Evolutionary conservation across 2,888 invertebrate species (phyloP).

Genomic region (Sipha maydis): DNA sequence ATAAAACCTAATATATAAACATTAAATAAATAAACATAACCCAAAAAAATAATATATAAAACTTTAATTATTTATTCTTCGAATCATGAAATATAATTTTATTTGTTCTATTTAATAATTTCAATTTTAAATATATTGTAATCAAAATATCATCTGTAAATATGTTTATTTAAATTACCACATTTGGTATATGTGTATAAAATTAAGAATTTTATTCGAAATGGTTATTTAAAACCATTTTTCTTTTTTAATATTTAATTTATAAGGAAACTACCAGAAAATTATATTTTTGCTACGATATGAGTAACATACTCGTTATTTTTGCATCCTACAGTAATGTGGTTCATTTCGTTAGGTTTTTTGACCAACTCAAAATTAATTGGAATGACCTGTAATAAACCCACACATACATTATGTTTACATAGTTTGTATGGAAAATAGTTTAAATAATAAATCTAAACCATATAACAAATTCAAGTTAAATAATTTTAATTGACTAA

Average conservation of each 20-base stretch:
- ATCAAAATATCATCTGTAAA: no score
- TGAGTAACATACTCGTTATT: slow-evolving; percentile 8
- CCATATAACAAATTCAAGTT: neutral
- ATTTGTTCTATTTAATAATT: neutral
- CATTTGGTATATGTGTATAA: no score
- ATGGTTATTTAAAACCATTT: neutral
- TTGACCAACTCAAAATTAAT: slow-evolving; percentile 35
- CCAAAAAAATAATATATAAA: neutral
- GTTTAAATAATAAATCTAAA: slow-evolving; percentile 29
- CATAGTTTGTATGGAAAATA: neutral
- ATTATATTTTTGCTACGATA: neutral
- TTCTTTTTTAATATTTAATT: neutral
- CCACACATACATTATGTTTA: neutral
- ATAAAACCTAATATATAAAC: slow-evolving; percentile 16
- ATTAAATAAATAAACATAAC: no score
- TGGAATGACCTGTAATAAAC: neutral
- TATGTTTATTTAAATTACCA: no score
- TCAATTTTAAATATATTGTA: neutral
- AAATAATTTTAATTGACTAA: slow-evolving; percentile 40
- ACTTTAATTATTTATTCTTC: neutral
- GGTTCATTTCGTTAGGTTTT: slow-evolving; percentile 5
- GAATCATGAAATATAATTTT: neutral
- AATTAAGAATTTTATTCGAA: neutral
- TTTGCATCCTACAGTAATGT: neutral
- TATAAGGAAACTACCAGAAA: neutral